phyloP scores from a whole-genome alignment of 2,888 invertebrate genomes.

The Agrypnus murinus region DNA sequence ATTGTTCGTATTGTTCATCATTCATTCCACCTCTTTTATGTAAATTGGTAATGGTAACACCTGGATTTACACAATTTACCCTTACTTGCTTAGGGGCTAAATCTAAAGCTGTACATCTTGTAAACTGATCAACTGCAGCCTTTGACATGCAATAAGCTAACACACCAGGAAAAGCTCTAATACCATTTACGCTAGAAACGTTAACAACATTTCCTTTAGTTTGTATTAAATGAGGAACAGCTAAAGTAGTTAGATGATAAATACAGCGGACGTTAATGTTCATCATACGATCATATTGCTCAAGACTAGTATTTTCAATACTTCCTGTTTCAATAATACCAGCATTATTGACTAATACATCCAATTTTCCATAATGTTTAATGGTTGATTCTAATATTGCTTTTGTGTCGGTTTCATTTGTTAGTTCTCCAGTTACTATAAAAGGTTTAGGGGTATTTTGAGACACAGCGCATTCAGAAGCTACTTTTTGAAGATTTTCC shows the following conservation, averaged over 20 bases:
- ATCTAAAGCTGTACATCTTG: constrained; percentile 92
- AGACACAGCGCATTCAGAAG: constrained; percentile 74
- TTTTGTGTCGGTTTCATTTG: constrained; percentile 82
- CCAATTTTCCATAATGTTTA: constrained; percentile 83
- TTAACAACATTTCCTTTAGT: constrained; percentile 95
- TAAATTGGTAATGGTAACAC: constrained; percentile 91
- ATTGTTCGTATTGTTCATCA: constrained; percentile 86
- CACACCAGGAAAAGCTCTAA: constrained; percentile 92
- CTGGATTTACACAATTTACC: constrained; percentile 95
- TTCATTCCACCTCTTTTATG: constrained; percentile 91
- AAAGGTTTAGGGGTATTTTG: constrained; percentile 71
- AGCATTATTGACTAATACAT: constrained; percentile 93
- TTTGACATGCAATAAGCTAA: constrained; percentile 95
- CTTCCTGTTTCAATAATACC: constrained; percentile 88
- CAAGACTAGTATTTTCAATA: constrained; percentile 89
- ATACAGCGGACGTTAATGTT: constrained; percentile 90
- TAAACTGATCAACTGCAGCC: constrained; percentile 95
- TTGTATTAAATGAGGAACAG: constrained; percentile 88
- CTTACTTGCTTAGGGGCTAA: constrained; percentile 87
- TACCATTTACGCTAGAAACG: constrained; percentile 95
- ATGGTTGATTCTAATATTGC: constrained; percentile 83
- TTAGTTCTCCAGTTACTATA: constrained; percentile 81
- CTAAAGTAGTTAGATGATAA: constrained; percentile 88
- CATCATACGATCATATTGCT: constrained; percentile 93
- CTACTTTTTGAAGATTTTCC: constrained; percentile 79